phyloP scores from a whole-genome alignment of 2,888 invertebrate species.

The Synergus itoensis region DNA sequence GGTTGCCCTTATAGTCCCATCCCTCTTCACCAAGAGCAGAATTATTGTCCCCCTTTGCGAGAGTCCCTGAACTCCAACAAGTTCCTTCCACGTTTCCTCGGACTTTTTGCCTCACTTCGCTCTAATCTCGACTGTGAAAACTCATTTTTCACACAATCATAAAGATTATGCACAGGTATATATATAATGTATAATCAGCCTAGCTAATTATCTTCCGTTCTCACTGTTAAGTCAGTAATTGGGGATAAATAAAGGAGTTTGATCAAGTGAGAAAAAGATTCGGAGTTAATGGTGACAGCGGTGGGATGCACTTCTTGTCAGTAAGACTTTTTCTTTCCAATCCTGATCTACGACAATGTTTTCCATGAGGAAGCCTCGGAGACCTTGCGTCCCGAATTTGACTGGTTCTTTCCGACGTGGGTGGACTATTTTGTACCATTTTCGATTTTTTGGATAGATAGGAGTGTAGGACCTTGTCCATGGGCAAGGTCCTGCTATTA shows the following conservation, averaged over 20 bases:
- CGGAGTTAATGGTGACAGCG: neutral
- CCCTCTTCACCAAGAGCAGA: slow-evolving; percentile 8
- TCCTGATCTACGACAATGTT: slow-evolving; percentile 32
- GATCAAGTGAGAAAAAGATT: neutral
- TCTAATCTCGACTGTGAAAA: neutral
- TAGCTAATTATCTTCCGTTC: slow-evolving; percentile 7
- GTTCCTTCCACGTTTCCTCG: neutral
- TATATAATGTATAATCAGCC: neutral
- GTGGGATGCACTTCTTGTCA: neutral
- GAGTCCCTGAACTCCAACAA: slow-evolving; percentile 68
- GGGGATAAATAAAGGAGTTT: neutral
- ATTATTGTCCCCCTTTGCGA: slow-evolving; percentile 50
- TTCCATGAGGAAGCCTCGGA: neutral
- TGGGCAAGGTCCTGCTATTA: slow-evolving; percentile 43
- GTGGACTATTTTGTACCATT: slow-evolving; percentile 40
- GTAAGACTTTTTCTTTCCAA: neutral
- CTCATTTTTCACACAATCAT: neutral
- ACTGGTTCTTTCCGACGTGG: slow-evolving; percentile 18
- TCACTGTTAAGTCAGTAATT: neutral
- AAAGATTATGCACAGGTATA: neutral
- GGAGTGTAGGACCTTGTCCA: neutral
- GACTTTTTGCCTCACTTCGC: neutral
- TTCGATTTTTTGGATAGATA: slow-evolving; percentile 8
- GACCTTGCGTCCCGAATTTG: slow-evolving; percentile 11
- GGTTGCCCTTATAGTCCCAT: slow-evolving; percentile 66